Evolutionary conservation across 2,797 vertebrate species (phyloP).

Genomic region (Apodemus agrarius): DNA sequence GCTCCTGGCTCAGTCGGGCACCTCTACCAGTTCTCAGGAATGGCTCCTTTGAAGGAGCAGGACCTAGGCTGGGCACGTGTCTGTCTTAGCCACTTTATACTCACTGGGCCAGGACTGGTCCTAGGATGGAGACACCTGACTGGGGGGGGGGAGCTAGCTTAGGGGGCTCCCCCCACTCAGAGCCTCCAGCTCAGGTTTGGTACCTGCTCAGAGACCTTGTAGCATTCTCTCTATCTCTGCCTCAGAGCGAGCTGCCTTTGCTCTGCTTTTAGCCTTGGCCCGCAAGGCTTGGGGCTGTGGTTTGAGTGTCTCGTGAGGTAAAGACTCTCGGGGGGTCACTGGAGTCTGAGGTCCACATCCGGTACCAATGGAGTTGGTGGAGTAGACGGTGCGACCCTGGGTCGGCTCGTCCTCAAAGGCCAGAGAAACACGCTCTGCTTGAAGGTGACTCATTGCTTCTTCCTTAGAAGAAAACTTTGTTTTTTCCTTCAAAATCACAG

Average conservation of each 20-base stretch:
- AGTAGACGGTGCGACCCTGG: background rate
- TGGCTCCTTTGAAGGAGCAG: background rate
- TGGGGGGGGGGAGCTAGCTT: background rate
- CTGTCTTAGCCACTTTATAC: background rate
- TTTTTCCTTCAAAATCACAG: conserved; percentile 78
- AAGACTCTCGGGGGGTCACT: background rate
- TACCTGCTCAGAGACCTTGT: background rate
- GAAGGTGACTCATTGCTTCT: conserved; percentile 75
- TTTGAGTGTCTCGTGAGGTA: background rate
- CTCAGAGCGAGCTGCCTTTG: too few relatives aligned
- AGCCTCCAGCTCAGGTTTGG: background rate
- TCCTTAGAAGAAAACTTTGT: conserved; percentile 74
- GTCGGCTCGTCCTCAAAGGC: background rate
- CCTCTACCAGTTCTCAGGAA: background rate
- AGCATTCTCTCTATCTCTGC: too few relatives aligned
- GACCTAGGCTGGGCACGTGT: background rate
- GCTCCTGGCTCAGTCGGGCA: background rate
- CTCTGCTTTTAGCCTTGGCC: background rate
- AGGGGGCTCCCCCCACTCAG: background rate
- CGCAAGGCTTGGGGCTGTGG: background rate
- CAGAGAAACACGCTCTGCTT: background rate
- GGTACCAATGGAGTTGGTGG: background rate
- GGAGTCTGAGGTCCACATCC: background rate
- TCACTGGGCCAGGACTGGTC: background rate
- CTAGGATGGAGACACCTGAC: background rate